These are phyloP conservation scores for Ophraella communa DNA, from an alignment of 2,888 invertebrate species.

Conservation along the genomic window DNA sequence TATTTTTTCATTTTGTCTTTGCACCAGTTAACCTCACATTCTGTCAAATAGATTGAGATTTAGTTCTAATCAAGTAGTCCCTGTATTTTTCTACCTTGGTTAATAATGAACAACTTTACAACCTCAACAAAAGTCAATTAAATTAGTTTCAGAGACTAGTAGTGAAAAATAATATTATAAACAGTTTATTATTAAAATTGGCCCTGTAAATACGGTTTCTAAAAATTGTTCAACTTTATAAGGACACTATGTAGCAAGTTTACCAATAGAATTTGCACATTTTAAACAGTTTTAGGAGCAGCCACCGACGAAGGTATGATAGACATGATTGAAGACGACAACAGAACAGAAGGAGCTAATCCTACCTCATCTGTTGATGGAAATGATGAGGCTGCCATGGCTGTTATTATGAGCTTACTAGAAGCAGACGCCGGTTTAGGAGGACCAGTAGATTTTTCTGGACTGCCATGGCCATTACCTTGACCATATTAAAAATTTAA, in stretches of 20 bases:
- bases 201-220: too few relatives aligned
- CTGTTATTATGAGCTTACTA: slow-evolving; percentile 87
- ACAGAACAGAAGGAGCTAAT: slow-evolving; percentile 56
- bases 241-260: not conserved
- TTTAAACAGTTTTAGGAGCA: slow-evolving; percentile 46
- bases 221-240: too few relatives aligned
- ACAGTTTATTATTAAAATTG: too few relatives aligned
- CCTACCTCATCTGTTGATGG: slow-evolving; percentile 67
- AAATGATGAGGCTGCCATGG: slow-evolving; percentile 90
- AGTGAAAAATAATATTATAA: too few relatives aligned
- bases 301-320: slow-evolving; percentile 63
- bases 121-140: too few relatives aligned
- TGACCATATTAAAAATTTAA: slow-evolving; percentile 54
- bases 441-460: slow-evolving; percentile 85
- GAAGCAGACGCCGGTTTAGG: slow-evolving; percentile 90
- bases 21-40: too few relatives aligned
- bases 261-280: not conserved
- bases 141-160: too few relatives aligned
- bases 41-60: too few relatives aligned
- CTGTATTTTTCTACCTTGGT: too few relatives aligned
- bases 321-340: slow-evolving; percentile 64
- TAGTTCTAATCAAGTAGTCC: too few relatives aligned
- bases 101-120: too few relatives aligned
- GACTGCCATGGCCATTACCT: slow-evolving; percentile 85
- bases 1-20: too few relatives aligned